Base-by-base conservation (phyloP, 2,888 invertebrate species). In the Cabera pusaria region DNA sequence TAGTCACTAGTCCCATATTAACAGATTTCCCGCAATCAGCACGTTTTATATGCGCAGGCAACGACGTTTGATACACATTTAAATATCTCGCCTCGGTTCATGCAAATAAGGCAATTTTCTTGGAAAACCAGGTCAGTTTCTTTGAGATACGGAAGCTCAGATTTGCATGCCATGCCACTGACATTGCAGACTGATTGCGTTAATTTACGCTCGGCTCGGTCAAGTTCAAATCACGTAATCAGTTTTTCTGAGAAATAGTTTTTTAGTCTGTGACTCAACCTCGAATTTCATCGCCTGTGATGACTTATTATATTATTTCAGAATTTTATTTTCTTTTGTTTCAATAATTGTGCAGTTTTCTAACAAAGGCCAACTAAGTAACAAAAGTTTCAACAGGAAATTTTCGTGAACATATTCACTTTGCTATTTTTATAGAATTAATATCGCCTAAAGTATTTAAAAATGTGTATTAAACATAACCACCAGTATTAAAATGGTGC, bases 101-200 rank as follows among this genome's bases (percentile, higher is more conserved):
- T 72, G 76, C 59, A 77, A 79, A 73, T 71, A 59, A 70, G 64
- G 67, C 58, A 69, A 75, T 81, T 72, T 77, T 71, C 72, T 68
- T 45, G 56, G 71, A 69, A 74, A 80, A 72, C 61, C 60, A 58
- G 77, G 78, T 65, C 75, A 71, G 62, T 75, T 75, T 75, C 73
- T 70, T 65, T 56, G 46, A 64, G 72, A 72, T 60, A 59, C 72
- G 66, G 68, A 67, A 69, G 61, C 64, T 56, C 34, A 44, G 52
- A 36, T 62, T 61, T 52, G 47, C 58, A 54, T 52, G 56, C 35
- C 48, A 54, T 52, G 56, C 35, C 48, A 52, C 38, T 53, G 62
- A 59, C 59, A 52, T 51, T 56, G 44, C 51, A 49, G 41, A 53
- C 49, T 32, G 31, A 42, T 49, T 39, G 53, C 47, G 49, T 53